Conservation (phyloP, 2,888 invertebrate species). For the Archips xylosteana region DNA sequence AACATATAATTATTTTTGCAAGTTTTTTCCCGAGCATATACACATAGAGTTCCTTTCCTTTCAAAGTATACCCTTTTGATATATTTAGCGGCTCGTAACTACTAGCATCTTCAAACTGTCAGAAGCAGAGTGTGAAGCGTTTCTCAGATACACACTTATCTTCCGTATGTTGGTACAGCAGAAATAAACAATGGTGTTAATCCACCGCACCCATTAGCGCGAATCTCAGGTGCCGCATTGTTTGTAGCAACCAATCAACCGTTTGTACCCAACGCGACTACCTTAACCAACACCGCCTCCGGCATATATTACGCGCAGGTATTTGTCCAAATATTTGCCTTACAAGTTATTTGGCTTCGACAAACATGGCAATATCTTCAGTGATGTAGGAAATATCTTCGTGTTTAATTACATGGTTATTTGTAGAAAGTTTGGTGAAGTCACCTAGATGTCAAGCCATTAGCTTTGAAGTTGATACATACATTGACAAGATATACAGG, state of each 20-base stretch:
- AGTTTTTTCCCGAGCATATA: too few species aligned
- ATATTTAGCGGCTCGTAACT: too few species aligned
- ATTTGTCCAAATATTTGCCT: slow-evolving; percentile 45
- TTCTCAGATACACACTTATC: not conserved
- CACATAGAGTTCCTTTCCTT: too few species aligned
- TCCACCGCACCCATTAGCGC: slow-evolving; percentile 22
- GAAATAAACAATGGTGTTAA: slow-evolving; percentile 8
- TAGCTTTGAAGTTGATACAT: too few species aligned
- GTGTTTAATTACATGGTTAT: slow-evolving; percentile 26
- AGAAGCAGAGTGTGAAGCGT: not conserved
- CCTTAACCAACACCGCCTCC: slow-evolving; percentile 31
- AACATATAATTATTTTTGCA: too few species aligned
- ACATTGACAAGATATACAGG: too few species aligned
- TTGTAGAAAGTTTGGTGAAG: not conserved
- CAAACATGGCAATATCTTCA: slow-evolving; percentile 44
- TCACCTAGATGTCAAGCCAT: too few species aligned
- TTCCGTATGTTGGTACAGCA: not conserved
- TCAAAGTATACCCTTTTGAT: too few species aligned
- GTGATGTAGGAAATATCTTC: slow-evolving; percentile 30
- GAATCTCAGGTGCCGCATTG: slow-evolving; percentile 12
- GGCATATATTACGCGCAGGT: slow-evolving; percentile 38
- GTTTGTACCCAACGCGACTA: slow-evolving; percentile 20
- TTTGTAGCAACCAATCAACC: slow-evolving; percentile 10
- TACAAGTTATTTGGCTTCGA: slow-evolving; percentile 45
- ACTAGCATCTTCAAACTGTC: not conserved